Evolutionary conservation across 2,113 vertebrate genomes (phyloP).

Genomic region (Sitta europaea): DNA sequence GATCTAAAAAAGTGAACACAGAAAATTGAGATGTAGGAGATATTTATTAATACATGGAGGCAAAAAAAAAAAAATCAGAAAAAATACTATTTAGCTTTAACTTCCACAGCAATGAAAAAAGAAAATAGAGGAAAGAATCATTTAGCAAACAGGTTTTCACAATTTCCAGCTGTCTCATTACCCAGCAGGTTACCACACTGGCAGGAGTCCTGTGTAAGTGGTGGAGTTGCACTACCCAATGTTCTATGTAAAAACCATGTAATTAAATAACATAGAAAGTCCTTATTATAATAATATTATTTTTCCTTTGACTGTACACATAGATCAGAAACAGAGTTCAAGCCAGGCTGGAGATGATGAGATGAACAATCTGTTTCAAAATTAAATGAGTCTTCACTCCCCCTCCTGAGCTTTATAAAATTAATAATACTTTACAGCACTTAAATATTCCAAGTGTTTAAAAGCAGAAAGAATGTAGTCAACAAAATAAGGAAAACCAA

Average conservation of each 20-base stretch:
- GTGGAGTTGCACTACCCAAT: not conserved
- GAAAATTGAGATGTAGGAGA: not conserved
- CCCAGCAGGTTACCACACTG: not conserved
- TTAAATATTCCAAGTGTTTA: not conserved
- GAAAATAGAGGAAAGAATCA: not conserved
- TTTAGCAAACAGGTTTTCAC: not conserved
- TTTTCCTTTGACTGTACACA: not conserved
- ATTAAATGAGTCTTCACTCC: not conserved
- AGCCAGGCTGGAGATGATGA: not conserved
- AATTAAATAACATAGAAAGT: not conserved
- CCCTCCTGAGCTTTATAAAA: not conserved
- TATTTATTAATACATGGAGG: not conserved
- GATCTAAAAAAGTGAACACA: conserved; percentile 76
- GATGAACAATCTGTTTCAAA: not conserved
- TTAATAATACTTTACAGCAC: not conserved
- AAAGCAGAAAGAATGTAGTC: not conserved
- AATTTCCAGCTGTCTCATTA: not conserved
- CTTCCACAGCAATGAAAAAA: not conserved
- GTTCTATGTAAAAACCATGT: not conserved
- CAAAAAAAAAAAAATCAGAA: not conserved
- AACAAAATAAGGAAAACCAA: not conserved
- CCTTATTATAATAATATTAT: not conserved
- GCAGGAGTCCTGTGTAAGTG: not conserved
- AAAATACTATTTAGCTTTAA: not conserved
- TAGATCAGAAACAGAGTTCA: not conserved